Evolutionary conservation across 1,140 invertebrate species (phyloP).

Genomic region (Lepeophtheirus salmonis): DNA sequence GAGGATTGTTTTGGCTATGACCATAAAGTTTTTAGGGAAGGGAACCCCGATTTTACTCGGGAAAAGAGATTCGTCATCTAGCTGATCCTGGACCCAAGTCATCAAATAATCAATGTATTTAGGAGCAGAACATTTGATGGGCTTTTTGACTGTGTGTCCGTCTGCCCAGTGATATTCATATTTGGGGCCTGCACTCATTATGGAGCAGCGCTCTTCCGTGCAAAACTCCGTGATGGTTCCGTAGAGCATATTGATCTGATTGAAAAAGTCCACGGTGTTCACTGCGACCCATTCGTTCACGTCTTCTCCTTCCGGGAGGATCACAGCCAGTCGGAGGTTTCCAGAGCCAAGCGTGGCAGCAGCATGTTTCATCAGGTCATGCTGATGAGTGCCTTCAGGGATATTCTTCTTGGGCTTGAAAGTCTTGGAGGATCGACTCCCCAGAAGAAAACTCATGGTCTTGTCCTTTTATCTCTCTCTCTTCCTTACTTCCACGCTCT

Average conservation of each 20-base stretch:
- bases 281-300: constrained; percentile 99
- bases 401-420: constrained; percentile 99
- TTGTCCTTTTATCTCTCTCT: no score
- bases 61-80: constrained; percentile 95
- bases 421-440: constrained; percentile 77
- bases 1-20: constrained; percentile 92
- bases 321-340: constrained; percentile 82
- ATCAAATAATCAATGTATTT: constrained; percentile 99
- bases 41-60: constrained; percentile 98
- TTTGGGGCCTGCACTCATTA: constrained; percentile 82
- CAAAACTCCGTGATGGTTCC: constrained; percentile 99
- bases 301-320: constrained; percentile 95
- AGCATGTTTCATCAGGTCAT: constrained; percentile 98
- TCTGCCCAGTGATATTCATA: constrained; percentile 99
- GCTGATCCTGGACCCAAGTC: constrained; percentile 98
- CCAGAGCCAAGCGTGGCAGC: constrained; percentile 88
- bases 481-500: no score
- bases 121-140: constrained; percentile 96
- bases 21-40: constrained; percentile 92
- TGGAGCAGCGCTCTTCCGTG: constrained; percentile 88
- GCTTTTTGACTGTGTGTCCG: constrained; percentile 92
- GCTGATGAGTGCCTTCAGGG: constrained; percentile 93
- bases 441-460: constrained; percentile 26
- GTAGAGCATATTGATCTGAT: constrained; percentile 90
- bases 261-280: constrained; percentile 55